Percentiles rank a stretch among this genome's conserved stretches.
Conservation (phyloP, 2,113 vertebrate genomes). For the Origma solitaria region DNA sequence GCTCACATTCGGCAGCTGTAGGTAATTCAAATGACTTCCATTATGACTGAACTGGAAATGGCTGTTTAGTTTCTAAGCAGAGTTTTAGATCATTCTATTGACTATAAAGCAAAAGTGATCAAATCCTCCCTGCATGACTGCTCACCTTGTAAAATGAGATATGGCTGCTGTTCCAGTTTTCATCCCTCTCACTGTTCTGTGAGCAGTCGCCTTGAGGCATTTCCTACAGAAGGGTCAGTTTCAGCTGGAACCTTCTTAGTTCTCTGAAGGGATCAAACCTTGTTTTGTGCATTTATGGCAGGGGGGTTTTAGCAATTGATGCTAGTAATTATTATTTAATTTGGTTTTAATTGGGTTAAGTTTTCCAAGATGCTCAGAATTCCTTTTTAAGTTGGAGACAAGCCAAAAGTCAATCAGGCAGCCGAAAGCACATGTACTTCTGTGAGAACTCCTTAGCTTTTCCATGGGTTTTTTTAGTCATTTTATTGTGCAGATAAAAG, state of each 20-base stretch:
- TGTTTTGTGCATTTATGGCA: neutral
- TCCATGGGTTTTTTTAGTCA: fast-evolving
- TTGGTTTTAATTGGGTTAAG: neutral
- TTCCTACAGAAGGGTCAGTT: neutral
- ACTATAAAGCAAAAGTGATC: neutral
- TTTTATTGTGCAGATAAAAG: neutral
- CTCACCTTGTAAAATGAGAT: neutral
- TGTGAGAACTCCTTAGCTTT: neutral
- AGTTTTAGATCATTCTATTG: neutral
- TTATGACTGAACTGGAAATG: neutral
- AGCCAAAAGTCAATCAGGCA: neutral
- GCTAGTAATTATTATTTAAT: no score
- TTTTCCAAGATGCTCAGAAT: neutral
- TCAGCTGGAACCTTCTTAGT: neutral
- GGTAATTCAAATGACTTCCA: neutral
- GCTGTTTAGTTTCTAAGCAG: neutral
- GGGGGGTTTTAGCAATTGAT: neutral
- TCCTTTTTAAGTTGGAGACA: neutral
- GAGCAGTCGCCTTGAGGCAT: neutral
- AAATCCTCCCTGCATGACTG: neutral
- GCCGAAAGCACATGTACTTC: neutral
- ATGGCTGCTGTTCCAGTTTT: neutral
- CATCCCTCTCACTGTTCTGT: neutral
- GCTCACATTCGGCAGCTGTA: neutral
- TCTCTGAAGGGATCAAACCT: neutral